Conservation (phyloP, 2,888 invertebrate species). For the Sipha maydis region DNA sequence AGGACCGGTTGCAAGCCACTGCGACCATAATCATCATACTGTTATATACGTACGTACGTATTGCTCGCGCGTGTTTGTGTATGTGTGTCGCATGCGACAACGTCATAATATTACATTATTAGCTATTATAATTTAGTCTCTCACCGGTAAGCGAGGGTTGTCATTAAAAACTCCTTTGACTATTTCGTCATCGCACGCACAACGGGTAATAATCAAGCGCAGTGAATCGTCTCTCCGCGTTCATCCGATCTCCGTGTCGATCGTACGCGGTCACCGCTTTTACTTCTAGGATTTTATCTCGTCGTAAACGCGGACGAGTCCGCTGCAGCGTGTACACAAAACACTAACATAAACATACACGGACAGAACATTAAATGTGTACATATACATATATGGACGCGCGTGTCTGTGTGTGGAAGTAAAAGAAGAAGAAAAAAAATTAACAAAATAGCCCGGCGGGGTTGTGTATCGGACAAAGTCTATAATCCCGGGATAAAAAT, state of each 20-base stretch:
- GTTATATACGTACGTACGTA: neutral
- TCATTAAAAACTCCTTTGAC: constrained; percentile 14
- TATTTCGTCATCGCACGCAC: neutral
- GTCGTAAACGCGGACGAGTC: neutral
- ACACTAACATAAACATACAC: too few species aligned
- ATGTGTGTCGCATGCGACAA: neutral
- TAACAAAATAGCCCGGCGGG: neutral
- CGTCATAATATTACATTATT: neutral
- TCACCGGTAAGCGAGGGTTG: neutral
- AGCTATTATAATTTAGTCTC: neutral
- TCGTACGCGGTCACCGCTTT: neutral
- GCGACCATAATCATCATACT: neutral
- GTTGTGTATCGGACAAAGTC: neutral
- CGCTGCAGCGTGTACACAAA: neutral
- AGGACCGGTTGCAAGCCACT: neutral
- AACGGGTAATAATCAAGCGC: neutral
- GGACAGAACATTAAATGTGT: too few species aligned
- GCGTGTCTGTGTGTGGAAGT: neutral
- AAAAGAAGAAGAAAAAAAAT: neutral
- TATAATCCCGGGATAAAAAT: neutral
- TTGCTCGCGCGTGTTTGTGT: too few species aligned
- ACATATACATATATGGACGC: neutral
- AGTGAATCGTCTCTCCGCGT: neutral
- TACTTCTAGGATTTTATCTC: neutral
- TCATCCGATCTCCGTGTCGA: neutral